Conservation (phyloP, 2,888 invertebrate genomes). For the Copidosoma aretas region DNA sequence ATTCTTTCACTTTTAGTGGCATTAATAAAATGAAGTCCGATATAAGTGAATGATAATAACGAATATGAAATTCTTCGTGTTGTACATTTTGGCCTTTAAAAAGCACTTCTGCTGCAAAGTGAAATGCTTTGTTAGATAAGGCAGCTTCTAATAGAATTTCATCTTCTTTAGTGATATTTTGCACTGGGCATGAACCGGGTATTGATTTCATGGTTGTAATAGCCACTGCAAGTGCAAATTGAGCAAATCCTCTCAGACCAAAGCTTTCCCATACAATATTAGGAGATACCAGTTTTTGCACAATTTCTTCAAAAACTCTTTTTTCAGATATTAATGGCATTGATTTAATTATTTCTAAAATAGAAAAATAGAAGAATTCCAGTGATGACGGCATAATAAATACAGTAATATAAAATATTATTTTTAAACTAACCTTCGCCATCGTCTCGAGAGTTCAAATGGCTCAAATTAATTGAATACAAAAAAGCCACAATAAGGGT, state of each 20-base stretch:
- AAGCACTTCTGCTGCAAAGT: slow-evolving; percentile 77
- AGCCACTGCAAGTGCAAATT: slow-evolving; percentile 76
- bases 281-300: slow-evolving; percentile 67
- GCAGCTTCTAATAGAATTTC: slow-evolving; percentile 82
- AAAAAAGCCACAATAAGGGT: slow-evolving; percentile 83
- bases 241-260: slow-evolving; percentile 69
- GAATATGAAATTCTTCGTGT: slow-evolving; percentile 81
- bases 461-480: slow-evolving; percentile 83
- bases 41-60: slow-evolving; percentile 82
- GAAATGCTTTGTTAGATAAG: slow-evolving; percentile 79
- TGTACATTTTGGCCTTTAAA: slow-evolving; percentile 74
- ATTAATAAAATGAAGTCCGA: slow-evolving; percentile 92
- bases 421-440: slow-evolving; percentile 66
- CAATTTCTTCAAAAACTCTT: slow-evolving; percentile 64
- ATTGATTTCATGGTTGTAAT: slow-evolving; percentile 70
- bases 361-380: slow-evolving; percentile 1
- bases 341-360: slow-evolving; percentile 55
- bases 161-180: slow-evolving; percentile 75
- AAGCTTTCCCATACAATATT: slow-evolving; percentile 66
- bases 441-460: slow-evolving; percentile 76
- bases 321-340: slow-evolving; percentile 57
- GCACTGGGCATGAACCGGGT: slow-evolving; percentile 66
- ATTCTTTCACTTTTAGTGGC: slow-evolving; percentile 88
- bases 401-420: slow-evolving; percentile 8
- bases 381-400: slow-evolving; percentile 3